These are phyloP conservation scores for Panthera tigris DNA, from an alignment of 2,113 vertebrate genomes.

Conservation along the genomic window DNA sequence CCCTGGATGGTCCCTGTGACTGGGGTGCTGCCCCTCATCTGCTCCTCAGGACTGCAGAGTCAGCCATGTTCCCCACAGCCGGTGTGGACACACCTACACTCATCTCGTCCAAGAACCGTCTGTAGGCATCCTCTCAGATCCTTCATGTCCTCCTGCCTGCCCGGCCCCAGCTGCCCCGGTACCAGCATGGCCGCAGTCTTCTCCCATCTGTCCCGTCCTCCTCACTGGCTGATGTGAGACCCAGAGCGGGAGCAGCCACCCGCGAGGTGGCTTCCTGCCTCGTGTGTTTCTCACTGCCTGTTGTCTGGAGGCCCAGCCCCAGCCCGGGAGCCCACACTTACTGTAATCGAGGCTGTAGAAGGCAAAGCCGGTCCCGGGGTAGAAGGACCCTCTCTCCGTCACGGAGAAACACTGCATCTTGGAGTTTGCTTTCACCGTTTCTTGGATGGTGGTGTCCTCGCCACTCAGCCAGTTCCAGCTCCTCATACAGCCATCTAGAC, in stretches of 20 bases:
- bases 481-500: constrained; percentile 95
- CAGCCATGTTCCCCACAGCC: too few species aligned
- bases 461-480: constrained; percentile 96
- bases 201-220: accelerated
- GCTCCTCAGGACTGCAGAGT: accelerated
- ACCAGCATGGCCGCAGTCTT: accelerated
- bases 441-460: constrained; percentile 93
- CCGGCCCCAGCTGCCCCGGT: not conserved
- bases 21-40: too few species aligned
- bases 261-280: not conserved
- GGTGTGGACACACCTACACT: accelerated
- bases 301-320: not conserved
- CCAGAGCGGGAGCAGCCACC: not conserved
- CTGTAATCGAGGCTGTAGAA: constrained; percentile 91
- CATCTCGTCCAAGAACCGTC: not conserved
- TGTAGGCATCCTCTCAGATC: not conserved
- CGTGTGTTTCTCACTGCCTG: accelerated
- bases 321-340: constrained; percentile 59
- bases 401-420: constrained; percentile 95
- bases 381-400: constrained; percentile 91
- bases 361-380: constrained; percentile 91
- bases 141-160: not conserved
- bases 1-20: too few species aligned
- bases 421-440: constrained; percentile 89
- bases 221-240: not conserved